Conservation (phyloP, 2,113 vertebrate genomes). For the Myanophis thanlyinensis region DNA sequence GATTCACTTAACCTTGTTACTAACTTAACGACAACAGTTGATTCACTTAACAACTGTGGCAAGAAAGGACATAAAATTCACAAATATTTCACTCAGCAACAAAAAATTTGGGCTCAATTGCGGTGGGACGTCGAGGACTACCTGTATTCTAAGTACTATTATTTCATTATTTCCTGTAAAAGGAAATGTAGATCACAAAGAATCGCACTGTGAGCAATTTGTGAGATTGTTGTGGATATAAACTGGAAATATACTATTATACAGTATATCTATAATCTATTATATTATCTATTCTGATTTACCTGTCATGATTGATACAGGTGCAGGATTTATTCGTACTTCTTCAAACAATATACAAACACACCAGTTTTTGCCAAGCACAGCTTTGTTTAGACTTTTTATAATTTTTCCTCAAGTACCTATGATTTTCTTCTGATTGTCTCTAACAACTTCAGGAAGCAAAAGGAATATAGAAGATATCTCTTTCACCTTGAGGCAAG, state of each 20-base stretch:
- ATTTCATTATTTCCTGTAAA: background rate
- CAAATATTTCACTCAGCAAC: no score
- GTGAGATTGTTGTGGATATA: background rate
- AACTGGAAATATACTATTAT: background rate
- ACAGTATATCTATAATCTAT: background rate
- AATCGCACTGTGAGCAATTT: background rate
- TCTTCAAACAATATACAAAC: background rate
- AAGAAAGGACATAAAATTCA: no score
- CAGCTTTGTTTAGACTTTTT: background rate
- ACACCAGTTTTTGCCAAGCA: background rate
- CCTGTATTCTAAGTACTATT: background rate
- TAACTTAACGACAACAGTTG: no score
- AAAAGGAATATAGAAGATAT: background rate
- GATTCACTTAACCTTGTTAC: no score
- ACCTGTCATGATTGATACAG: background rate
- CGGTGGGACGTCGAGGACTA: no score
- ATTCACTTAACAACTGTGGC: no score
- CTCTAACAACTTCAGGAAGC: background rate
- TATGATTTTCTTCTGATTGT: background rate
- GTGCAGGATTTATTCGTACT: background rate
- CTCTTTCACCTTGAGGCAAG: background rate
- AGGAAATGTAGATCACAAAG: background rate
- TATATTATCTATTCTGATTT: background rate
- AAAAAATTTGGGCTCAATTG: no score
- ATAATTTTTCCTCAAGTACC: background rate